Conservation (phyloP, 2,797 vertebrate species). For the Hypotaenidia philippensis region DNA sequence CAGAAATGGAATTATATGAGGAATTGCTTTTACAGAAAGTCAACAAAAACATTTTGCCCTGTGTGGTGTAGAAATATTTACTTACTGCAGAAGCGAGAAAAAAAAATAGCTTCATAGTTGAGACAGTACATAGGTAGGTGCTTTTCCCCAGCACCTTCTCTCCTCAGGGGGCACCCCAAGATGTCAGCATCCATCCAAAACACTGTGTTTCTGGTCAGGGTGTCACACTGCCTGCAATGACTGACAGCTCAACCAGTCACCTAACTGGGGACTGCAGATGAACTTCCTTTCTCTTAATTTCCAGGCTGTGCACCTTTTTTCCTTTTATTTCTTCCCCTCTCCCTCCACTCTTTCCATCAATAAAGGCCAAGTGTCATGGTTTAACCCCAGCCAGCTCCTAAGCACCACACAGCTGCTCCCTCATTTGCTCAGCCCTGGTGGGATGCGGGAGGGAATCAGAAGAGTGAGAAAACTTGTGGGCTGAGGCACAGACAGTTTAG, state of each 20-base stretch:
- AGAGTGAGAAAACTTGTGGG: no score
- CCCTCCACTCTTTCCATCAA: neutral
- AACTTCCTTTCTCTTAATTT: neutral
- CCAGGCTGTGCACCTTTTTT: neutral
- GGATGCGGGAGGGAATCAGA: no score
- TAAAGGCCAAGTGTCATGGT: neutral
- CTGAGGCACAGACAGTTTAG: no score
- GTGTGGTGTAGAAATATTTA: neutral
- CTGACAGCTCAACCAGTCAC: neutral
- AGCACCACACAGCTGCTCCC: no score
- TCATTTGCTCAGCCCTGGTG: no score
- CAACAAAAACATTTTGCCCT: slow-evolving; percentile 10
- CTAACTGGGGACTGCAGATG: neutral
- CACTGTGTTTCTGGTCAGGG: fast-evolving
- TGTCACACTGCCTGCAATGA: neutral
- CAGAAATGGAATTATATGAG: slow-evolving; percentile 23
- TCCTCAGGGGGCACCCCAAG: neutral
- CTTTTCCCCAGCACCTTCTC: neutral
- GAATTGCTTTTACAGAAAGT: slow-evolving; percentile 12
- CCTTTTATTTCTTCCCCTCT: neutral
- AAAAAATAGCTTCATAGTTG: neutral
- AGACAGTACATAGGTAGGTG: neutral
- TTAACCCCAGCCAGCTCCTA: no score
- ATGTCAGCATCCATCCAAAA: neutral
- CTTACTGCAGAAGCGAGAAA: neutral